phyloP scores from a whole-genome alignment of 2,888 invertebrate genomes.

The Amblyteles armatorius region DNA sequence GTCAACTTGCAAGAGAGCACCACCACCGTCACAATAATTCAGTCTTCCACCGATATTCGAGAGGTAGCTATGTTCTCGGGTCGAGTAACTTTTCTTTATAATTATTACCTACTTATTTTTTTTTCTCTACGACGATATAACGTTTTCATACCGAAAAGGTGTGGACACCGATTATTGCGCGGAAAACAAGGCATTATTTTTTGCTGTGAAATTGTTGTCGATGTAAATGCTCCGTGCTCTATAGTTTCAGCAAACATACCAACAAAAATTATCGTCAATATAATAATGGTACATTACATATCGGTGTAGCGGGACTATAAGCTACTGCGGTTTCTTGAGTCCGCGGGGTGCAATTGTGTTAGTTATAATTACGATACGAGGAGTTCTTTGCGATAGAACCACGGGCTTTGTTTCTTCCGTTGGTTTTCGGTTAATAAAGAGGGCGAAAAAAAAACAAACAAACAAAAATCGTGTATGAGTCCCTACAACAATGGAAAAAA shows the following conservation, averaged over 20 bases:
- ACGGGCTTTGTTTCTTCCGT: background rate
- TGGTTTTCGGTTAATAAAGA: background rate
- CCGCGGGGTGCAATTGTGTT: background rate
- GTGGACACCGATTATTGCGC: background rate
- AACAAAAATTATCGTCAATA: background rate
- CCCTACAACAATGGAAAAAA: background rate
- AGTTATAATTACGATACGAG: background rate
- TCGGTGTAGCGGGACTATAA: background rate
- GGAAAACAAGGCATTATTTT: no score
- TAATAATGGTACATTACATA: background rate
- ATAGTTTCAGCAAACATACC: background rate
- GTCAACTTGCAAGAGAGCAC: constrained; percentile 5
- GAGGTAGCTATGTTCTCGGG: background rate
- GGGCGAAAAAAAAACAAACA: no score
- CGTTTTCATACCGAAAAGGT: background rate
- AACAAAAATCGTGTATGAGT: background rate
- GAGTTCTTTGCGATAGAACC: background rate
- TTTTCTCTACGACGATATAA: background rate
- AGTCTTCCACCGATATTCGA: constrained; percentile 18
- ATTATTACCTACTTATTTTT: background rate
- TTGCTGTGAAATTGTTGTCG: no score
- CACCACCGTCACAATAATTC: constrained; percentile 3
- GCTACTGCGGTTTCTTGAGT: background rate
- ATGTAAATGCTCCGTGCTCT: no score
- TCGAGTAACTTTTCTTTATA: background rate